Evolutionary conservation across 2,113 vertebrate genomes (phyloP).

Genomic region (Coptodon rendalli): DNA sequence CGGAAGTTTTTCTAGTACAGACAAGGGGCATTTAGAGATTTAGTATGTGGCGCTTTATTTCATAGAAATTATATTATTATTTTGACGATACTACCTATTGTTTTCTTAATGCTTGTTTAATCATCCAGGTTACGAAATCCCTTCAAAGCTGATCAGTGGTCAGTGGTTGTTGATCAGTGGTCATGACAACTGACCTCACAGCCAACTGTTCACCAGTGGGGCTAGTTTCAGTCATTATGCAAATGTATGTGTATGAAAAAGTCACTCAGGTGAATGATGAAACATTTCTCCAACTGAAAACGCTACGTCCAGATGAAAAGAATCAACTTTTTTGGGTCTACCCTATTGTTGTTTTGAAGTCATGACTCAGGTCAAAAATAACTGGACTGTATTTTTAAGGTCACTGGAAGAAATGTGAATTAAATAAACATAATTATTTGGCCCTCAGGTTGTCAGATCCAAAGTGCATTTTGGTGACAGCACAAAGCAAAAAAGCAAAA

Average conservation of each 20-base stretch:
- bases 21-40: background rate
- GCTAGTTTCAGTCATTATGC: background rate
- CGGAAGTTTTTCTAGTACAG: background rate
- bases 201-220: background rate
- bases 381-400: background rate
- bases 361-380: background rate
- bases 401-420: background rate
- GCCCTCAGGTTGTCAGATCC: background rate
- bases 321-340: background rate
- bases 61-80: background rate
- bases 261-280: background rate
- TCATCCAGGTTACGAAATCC: background rate
- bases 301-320: background rate
- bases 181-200: background rate
- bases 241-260: background rate
- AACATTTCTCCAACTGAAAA: background rate
- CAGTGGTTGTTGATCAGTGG: background rate
- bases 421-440: background rate
- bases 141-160: background rate
- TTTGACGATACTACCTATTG: background rate
- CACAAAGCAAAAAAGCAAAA: background rate
- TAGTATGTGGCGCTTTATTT: background rate
- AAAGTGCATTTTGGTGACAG: background rate
- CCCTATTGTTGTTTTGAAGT: background rate
- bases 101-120: background rate